These are phyloP conservation scores for Drosophila jambulina DNA, from an alignment of 1,140 invertebrate species.

Conservation along the genomic window DNA sequence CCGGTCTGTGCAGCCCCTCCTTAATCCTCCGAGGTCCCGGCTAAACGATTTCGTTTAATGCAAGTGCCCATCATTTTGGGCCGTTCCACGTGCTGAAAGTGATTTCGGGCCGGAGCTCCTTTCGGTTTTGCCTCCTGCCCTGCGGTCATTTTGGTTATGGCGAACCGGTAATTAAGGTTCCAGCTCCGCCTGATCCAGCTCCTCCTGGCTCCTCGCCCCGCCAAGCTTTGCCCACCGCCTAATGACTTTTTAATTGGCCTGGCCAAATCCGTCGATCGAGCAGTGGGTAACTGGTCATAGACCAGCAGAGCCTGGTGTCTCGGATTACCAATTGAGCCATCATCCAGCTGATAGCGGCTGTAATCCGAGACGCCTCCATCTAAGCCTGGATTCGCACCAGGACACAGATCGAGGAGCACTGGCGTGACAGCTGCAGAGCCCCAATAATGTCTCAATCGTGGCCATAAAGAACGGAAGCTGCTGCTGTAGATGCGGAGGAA, in stretches of 20 bases:
- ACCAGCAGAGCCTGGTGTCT: constrained; percentile 45
- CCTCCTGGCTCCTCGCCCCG: not conserved
- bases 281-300: constrained; percentile 41
- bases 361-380: constrained; percentile 63
- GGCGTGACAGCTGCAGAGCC: constrained; percentile 32
- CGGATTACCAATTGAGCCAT: constrained; percentile 68
- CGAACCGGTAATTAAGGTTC: constrained; percentile 73
- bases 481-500: constrained; percentile 7
- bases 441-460: constrained; percentile 32
- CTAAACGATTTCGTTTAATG: constrained; percentile 82
- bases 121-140: constrained; percentile 27
- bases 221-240: constrained; percentile 38
- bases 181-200: constrained; percentile 1
- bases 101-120: constrained; percentile 48
- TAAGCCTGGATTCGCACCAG: constrained; percentile 64
- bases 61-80: constrained; percentile 80
- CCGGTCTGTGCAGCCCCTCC: not conserved
- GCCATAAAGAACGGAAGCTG: constrained; percentile 40
- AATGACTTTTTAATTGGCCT: constrained; percentile 80
- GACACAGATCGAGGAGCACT: constrained; percentile 1
- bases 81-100: constrained; percentile 73
- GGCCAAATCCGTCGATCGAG: constrained; percentile 5
- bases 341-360: constrained; percentile 34
- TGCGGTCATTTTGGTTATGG: constrained; percentile 73
- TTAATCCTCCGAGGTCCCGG: constrained; percentile 12